These are phyloP conservation scores for Bombus soroeensis DNA, from an alignment of 1,140 invertebrate genomes.

Conservation along the genomic window DNA sequence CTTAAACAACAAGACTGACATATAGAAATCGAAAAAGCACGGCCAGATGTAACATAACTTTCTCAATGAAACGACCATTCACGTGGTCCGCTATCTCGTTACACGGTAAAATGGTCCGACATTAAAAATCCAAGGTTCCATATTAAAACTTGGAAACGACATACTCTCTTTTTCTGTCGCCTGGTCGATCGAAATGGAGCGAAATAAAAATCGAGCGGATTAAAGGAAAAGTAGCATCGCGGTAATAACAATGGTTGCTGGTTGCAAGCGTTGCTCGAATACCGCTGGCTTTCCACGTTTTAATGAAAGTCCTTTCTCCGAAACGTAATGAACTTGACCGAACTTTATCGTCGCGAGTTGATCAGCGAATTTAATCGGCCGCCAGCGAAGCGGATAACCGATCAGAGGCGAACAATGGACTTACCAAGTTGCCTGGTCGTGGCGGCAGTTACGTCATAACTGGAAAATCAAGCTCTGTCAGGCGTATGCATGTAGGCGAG, in stretches of 20 bases:
- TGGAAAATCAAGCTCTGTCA: neutral
- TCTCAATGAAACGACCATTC: too few relatives aligned
- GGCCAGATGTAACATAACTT: too few relatives aligned
- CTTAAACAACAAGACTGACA: too few relatives aligned
- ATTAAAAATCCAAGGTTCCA: too few relatives aligned
- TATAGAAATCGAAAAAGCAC: too few relatives aligned
- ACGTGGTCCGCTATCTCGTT: too few relatives aligned
- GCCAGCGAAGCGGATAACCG: constrained; percentile 62
- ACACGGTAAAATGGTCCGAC: too few relatives aligned
- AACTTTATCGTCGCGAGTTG: constrained; percentile 50
- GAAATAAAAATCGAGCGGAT: neutral
- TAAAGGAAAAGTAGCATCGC: neutral
- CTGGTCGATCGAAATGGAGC: neutral
- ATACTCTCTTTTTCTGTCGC: neutral
- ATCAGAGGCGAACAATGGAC: constrained; percentile 66
- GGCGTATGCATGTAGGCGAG: too few relatives aligned
- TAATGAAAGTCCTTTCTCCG: constrained; percentile 25
- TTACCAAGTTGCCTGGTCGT: constrained; percentile 23
- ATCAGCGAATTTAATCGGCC: constrained; percentile 57
- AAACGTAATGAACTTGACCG: constrained; percentile 45
- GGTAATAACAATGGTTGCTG: neutral
- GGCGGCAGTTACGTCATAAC: constrained; percentile 48
- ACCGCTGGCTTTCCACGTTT: constrained; percentile 14
- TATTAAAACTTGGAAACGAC: too few relatives aligned
- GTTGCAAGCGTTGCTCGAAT: neutral